Conservation (phyloP, 2,888 invertebrate species). For the Escarpia spicata region DNA sequence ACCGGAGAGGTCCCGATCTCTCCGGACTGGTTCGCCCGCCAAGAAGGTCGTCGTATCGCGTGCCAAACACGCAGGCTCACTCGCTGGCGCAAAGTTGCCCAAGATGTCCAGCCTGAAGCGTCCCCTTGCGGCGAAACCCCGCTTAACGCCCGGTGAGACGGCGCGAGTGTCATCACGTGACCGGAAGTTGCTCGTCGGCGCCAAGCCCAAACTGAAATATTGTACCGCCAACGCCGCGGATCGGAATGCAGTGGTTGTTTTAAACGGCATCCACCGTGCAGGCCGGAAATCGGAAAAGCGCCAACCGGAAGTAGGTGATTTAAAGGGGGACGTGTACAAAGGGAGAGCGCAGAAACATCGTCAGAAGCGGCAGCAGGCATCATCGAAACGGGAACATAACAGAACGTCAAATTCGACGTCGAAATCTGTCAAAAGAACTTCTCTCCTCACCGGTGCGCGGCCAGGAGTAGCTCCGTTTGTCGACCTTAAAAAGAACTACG, state of each 20-base stretch:
- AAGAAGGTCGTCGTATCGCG: not conserved
- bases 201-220: not conserved
- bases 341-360: not conserved
- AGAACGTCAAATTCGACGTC: not conserved
- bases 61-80: not conserved
- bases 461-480: not conserved
- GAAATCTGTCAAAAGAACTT: not conserved
- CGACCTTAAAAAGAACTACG: not conserved
- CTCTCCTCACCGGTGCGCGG: not conserved
- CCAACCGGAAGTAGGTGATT: not conserved
- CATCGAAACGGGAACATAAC: not conserved
- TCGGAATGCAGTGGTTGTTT: not conserved
- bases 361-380: not conserved
- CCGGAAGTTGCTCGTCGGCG: not conserved
- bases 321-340: not conserved
- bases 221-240: not conserved
- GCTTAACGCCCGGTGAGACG: not conserved
- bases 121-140: not conserved
- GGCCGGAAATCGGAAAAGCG: not conserved
- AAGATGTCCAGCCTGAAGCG: not conserved
- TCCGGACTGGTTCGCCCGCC: not conserved
- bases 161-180: not conserved
- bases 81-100: not conserved
- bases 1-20: not conserved
- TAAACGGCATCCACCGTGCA: not conserved